Conservation (phyloP, 2,797 vertebrate genomes). For the Onychomys arenicola region DNA sequence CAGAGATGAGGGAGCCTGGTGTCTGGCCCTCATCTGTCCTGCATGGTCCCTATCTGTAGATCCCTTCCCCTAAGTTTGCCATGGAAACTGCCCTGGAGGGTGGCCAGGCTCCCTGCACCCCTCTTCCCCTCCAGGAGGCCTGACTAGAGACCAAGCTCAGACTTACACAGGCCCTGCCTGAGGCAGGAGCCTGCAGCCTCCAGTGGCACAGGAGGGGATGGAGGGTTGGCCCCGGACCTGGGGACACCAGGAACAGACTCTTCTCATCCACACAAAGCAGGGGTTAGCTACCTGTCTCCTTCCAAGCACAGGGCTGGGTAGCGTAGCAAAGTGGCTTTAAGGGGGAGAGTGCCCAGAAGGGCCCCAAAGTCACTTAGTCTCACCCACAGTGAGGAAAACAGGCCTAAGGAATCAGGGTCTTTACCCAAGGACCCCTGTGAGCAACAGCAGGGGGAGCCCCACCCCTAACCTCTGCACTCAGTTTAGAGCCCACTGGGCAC, state of each 20-base stretch:
- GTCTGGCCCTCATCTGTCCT: rapidly evolving
- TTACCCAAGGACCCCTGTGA: not conserved
- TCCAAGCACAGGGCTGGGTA: not conserved
- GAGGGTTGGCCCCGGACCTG: not conserved
- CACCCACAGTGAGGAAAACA: not conserved
- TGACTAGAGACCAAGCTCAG: not conserved
- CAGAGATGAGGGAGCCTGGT: not conserved
- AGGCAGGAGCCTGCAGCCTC: not conserved
- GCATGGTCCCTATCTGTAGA: too few relatives aligned
- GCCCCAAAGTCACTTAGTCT: rapidly evolving
- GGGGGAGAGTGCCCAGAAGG: too few relatives aligned
- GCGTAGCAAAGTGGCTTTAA: not conserved
- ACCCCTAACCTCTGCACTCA: not conserved
- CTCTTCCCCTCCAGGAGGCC: not conserved
- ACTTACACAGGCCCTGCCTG: not conserved
- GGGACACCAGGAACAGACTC: not conserved
- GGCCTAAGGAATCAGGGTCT: not conserved
- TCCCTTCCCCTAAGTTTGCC: too few relatives aligned
- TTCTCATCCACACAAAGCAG: not conserved
- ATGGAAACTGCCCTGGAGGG: not conserved
- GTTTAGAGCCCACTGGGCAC: rapidly evolving
- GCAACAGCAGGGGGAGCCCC: not conserved
- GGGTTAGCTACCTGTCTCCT: not conserved
- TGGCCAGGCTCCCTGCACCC: not conserved
- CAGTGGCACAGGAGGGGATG: not conserved